Evolutionary conservation across 2,797 vertebrate genomes (phyloP).

Genomic region (Melanotaenia trifasciata): DNA sequence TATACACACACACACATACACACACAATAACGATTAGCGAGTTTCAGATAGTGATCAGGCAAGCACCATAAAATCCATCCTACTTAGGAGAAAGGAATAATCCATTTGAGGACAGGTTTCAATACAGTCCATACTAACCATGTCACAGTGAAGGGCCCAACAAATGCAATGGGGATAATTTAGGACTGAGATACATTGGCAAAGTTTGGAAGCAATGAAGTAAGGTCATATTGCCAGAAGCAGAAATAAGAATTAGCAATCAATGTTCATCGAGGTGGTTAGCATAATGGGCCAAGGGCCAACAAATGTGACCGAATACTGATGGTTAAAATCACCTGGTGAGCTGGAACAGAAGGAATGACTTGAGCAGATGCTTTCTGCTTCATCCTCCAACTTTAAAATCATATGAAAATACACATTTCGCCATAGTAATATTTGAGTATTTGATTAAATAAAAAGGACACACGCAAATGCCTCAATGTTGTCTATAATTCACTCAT

Average conservation of each 20-base stretch:
- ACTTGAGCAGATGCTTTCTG: conserved; percentile 15
- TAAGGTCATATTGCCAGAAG: conserved; percentile 73
- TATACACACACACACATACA: conserved; percentile 22
- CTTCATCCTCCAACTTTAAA: conserved; percentile 5
- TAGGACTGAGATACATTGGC: conserved; percentile 65
- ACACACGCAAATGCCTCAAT: conserved; percentile 3
- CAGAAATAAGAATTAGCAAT: conserved; percentile 71
- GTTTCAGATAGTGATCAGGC: conserved; percentile 82
- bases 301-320: conserved; percentile 60
- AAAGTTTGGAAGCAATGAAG: conserved; percentile 71
- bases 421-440: conserved; percentile 18
- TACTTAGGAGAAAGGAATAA: conserved; percentile 81
- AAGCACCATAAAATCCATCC: conserved; percentile 82
- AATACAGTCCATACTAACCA: conserved; percentile 83
- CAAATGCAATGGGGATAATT: conserved; percentile 77
- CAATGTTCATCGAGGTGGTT: conserved; percentile 76
- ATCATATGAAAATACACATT: conserved; percentile 24
- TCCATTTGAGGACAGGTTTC: conserved; percentile 80
- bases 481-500: conserved; percentile 58
- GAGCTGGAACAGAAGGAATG: background rate
- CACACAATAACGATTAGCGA: conserved; percentile 69
- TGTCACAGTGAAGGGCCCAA: conserved; percentile 70
- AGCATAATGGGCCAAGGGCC: conserved; percentile 65
- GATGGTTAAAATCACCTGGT: conserved; percentile 32
- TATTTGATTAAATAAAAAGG: conserved; percentile 9